phyloP scores from a whole-genome alignment of 2,113 vertebrate genomes.

The Eulemur rufifrons region DNA sequence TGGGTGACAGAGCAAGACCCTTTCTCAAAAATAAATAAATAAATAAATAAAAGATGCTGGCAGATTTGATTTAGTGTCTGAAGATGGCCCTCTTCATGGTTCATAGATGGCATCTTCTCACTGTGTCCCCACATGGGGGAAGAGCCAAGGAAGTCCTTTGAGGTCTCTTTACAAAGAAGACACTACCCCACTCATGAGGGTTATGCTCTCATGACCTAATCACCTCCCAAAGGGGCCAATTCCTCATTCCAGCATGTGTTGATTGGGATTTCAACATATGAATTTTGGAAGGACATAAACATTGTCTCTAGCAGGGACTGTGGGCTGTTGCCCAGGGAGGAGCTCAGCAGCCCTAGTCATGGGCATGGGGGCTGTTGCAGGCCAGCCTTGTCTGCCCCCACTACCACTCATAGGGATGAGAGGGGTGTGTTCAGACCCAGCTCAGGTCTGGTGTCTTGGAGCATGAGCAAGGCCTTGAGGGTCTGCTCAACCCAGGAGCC shows the following conservation, averaged over 20 bases:
- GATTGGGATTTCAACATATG: background rate
- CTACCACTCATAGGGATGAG: background rate
- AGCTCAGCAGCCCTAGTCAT: background rate
- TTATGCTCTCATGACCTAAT: background rate
- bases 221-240: background rate
- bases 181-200: background rate
- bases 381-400: accelerated
- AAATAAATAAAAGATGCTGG: background rate
- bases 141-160: background rate
- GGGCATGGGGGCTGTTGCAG: background rate
- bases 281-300: background rate
- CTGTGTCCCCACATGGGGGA: background rate
- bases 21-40: too few relatives aligned
- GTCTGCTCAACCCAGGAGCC: background rate
- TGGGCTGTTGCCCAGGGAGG: too few relatives aligned
- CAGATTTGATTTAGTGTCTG: background rate
- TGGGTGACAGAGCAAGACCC: too few relatives aligned
- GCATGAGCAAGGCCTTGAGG: accelerated
- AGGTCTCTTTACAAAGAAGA: background rate
- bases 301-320: background rate
- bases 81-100: background rate
- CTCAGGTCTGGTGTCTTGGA: background rate
- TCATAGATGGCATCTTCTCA: background rate
- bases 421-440: background rate
- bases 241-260: background rate